Conservation (phyloP, 1,140 invertebrate species). For the Calephelis nemesis region DNA sequence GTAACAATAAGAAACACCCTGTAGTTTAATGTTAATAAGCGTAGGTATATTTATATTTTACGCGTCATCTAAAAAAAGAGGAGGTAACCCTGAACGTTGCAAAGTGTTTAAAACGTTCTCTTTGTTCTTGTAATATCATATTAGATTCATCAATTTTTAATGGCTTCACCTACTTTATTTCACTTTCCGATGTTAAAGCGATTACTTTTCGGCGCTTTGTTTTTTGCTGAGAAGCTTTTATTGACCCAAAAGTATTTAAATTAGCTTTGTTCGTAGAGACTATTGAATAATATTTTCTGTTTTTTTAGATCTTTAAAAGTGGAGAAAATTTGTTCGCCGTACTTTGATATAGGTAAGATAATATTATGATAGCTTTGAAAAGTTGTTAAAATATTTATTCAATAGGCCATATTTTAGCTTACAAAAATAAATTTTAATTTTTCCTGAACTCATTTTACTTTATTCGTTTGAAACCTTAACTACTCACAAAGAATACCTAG, state of each 20-base stretch:
- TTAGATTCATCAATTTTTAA: slow-evolving; percentile 30
- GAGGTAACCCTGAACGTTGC: slow-evolving; percentile 14
- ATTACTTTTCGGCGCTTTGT: slow-evolving; percentile 29
- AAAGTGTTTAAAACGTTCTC: slow-evolving; percentile 27
- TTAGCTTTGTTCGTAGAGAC: slow-evolving; percentile 1
- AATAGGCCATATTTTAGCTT: too few species aligned
- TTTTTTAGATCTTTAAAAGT: slow-evolving; percentile 1
- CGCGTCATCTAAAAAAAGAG: neutral
- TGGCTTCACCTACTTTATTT: slow-evolving; percentile 27
- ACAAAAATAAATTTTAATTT: too few species aligned
- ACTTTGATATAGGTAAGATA: too few species aligned
- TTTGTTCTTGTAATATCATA: slow-evolving; percentile 27
- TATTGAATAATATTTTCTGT: slow-evolving; percentile 6
- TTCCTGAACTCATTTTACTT: too few species aligned
- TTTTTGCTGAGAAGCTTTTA: slow-evolving; percentile 18
- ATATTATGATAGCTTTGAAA: too few species aligned
- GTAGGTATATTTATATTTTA: too few species aligned
- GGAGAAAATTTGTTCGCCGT: neutral
- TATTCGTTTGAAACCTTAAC: too few species aligned
- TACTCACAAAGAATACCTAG: too few species aligned
- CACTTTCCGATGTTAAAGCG: slow-evolving; percentile 25
- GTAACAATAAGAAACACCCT: too few species aligned
- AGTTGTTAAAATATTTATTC: too few species aligned
- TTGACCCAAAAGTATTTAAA: slow-evolving; percentile 17
- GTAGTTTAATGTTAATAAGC: too few species aligned